phyloP scores from a whole-genome alignment of 2,113 vertebrate species.

The Coracopsis vasa region DNA sequence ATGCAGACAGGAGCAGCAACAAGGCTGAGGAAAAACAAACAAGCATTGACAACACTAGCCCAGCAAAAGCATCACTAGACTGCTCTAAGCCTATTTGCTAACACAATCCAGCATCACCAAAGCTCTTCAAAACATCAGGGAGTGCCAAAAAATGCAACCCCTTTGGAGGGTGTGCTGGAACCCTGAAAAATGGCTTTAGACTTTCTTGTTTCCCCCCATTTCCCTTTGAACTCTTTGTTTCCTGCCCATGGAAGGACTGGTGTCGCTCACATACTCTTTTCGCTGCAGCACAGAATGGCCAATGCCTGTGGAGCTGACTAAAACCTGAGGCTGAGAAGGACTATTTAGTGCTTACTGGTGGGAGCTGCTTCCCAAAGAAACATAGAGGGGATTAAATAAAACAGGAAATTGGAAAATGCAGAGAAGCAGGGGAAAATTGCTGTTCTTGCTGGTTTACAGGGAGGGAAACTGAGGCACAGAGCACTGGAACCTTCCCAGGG shows the following conservation, averaged over 20 bases:
- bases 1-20: not conserved
- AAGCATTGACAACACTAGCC: not conserved
- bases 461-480: not conserved
- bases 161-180: not conserved
- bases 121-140: not conserved
- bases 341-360: not conserved
- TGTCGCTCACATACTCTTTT: not conserved
- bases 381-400: not conserved
- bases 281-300: not conserved
- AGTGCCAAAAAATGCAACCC: not conserved
- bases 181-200: not conserved
- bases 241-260: not conserved
- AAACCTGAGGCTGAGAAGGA: not conserved
- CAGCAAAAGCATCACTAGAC: not conserved
- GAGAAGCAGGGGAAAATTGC: not conserved
- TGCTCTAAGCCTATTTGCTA: not conserved
- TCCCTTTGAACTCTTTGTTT: not conserved
- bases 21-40: not conserved
- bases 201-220: not conserved
- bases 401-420: not conserved
- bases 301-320: not conserved
- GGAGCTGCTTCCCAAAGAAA: not conserved
- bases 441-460: not conserved
- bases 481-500: not conserved
- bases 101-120: not conserved